Base-by-base conservation (phyloP, 1,140 invertebrate genomes). In the Drosophila sp. region DNA sequence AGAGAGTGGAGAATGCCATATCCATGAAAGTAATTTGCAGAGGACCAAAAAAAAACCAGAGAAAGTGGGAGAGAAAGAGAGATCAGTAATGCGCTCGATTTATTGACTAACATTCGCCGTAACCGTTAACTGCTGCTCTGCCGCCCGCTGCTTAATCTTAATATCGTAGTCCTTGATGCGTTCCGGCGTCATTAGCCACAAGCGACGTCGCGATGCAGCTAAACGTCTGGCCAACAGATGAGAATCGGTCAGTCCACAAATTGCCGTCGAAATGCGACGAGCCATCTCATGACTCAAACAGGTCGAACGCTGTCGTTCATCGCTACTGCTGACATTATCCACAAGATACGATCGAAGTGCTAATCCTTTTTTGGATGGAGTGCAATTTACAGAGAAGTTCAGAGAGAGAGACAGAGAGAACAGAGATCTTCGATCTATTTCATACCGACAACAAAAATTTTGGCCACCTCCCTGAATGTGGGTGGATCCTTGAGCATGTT, bases 21-120 rank as follows among this genome's bases (percentile, higher is more conserved):
- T 66, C 66, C 72, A 68, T 77, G 61, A 60, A 77, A 73, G 44
- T 44, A 81, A 80, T 74, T 68, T 67, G 65, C 69, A n/a, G 17
- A n/a, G 84, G 74, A 66, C 70, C 79, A 89, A 87, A 83, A 83
- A 74, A 80, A 70, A 83, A 62, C 3, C 8, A 11, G 35, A 38
- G 8, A 38, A 2, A 38, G 7, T 1, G 7, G 8, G 3, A 38
- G 35, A 77, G 72, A 89, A 62, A 80, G 70, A 89, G 62, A 10
- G 1, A 38, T 1, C 23, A 27, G 2, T 50, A 25, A 50, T 41
- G 29, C 29, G 40, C 25, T 23, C 23, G 4, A 27, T 63, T 47
- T 44, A 63, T 63, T 63, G 29, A 1, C 27, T 50, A 44, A 63
- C 27, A 27, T 38, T 23, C 27, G 58, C 38, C 25, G 38, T 41